Evolutionary conservation across 1,140 invertebrate genomes (phyloP), one percentile per base, ranked within the genome.

Genomic region (Drosophila bocqueti): DNA sequence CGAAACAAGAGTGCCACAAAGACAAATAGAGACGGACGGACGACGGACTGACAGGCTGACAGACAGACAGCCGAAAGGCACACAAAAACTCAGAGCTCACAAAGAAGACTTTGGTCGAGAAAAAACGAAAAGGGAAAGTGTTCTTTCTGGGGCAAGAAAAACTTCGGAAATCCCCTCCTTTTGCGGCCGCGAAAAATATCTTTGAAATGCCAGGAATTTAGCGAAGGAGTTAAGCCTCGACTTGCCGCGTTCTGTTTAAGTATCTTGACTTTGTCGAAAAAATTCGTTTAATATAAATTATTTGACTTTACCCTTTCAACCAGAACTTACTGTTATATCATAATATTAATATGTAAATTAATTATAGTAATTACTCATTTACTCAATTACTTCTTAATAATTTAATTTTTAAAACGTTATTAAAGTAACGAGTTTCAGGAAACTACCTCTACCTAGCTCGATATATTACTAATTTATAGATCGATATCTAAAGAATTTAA

Each of bases 1-100:
- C 65, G 67, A 31, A 72, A 73, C 67, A 73, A 72, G 71, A 73
- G 71, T 52, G 71, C 29, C 71, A 52, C 7, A 72, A 50, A 59
- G 54, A 45, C 54, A 50, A 72, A 52, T 49, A 45, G 24, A 34
- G 63, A 29, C 18, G 3, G n/a, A 10, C 54, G 3, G 49, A 52
- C 49, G 63, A 29, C 18, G 3, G n/a, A 10, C 54, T 6, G 49
- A 52, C 49, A n/a, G 26, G 9, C 46, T 26, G 46, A 50, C 15
- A 38, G 61, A 38, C 43, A 68, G 65, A 49, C 65, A 65, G 18
- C 42, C 62, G 36, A 57, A 57, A 57, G 54, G 29, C 59, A 16
- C 24, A 18, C 15, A 43, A 5, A 49, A 61, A 65, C 10, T 31
- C 16, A 0, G 15, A 57, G 34, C 52, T 55, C 13, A 16, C 43